Percentiles rank a stretch among this genome's conserved stretches.
Conservation (phyloP, 2,888 invertebrate species). For the Ectemnius cavifrons region DNA sequence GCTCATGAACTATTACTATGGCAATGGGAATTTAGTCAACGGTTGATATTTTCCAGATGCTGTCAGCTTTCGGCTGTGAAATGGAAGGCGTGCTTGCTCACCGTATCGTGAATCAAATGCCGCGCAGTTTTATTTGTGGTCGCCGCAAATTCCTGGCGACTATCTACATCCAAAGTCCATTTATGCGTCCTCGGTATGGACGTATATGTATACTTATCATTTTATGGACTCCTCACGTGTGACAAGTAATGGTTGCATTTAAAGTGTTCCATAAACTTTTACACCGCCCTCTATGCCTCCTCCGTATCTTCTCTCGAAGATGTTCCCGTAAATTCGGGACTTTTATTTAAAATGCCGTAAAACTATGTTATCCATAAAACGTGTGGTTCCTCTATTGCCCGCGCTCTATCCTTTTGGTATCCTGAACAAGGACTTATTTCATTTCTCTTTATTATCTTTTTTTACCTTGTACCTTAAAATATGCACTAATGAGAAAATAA, state of each 20-base stretch:
- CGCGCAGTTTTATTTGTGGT: constrained; percentile 37
- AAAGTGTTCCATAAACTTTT: constrained; percentile 5
- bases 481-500: not conserved
- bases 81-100: constrained; percentile 19
- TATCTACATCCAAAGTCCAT: constrained; percentile 4
- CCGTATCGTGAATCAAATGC: constrained; percentile 38
- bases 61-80: constrained; percentile 1
- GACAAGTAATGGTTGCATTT: constrained; percentile 2
- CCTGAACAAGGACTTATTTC: too few relatives aligned
- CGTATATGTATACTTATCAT: not conserved
- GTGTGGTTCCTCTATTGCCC: not conserved
- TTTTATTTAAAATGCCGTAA: constrained; percentile 1
- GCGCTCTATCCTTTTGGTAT: not conserved
- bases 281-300: not conserved
- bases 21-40: not conserved
- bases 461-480: not conserved
- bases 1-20: too few relatives aligned
- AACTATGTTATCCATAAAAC: not conserved
- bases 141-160: constrained; percentile 20
- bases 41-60: constrained; percentile 40
- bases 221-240: constrained; percentile 1
- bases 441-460: too few relatives aligned
- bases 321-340: not conserved
- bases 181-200: not conserved
- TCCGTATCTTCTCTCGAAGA: not conserved